Evolutionary conservation across 2,888 invertebrate species (phyloP), one percentile per base, ranked within the genome.

Genomic region (Augiades crinisus): DNA sequence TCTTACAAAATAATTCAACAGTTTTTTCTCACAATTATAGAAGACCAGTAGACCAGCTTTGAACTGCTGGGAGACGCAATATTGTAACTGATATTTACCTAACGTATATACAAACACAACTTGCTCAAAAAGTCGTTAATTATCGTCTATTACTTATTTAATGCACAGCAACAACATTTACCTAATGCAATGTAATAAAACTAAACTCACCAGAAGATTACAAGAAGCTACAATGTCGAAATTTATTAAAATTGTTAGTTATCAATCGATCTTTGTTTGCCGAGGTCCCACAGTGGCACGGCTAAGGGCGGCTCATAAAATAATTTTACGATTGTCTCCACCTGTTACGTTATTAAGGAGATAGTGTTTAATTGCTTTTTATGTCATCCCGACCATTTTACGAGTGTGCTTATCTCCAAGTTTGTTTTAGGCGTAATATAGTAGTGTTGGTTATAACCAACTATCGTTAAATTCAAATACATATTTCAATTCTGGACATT

Each of bases 361-460:
- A 60, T 63, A 60, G 43, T 60, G 62, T 68, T 74, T 73, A 70
- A 73, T 70, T 67, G 68, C 60, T 41, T 59, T 59, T 60, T 71
- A 73, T 68, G 65, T 70, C 68, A 68, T 52, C 55, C 50, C 56
- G 53, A 41, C 59, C 51, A 55, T 56, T 65, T 73, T 63, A 72
- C 62, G 67, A 63, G 49, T 43, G 36, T 54, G 31, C 41, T 59
- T 61, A 61, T 58, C 62, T 66, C 53, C 52, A 56, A 63, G 58
- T 65, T 64, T 67, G 67, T 67, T 74, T 71, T 66, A 67, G 63
- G 73, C 72, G 75, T 75, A 75, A 75, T 69, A 61, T 70, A 66
- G 74, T 73, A 71, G 64, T 66, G 60, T 61, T 50, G 44, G 56
- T 50, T 41, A 41, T 40, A 46, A 41, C 36, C 24, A 30, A 10